Base-by-base conservation (phyloP, 1,140 invertebrate genomes). In the Trachelipus rathkii region DNA sequence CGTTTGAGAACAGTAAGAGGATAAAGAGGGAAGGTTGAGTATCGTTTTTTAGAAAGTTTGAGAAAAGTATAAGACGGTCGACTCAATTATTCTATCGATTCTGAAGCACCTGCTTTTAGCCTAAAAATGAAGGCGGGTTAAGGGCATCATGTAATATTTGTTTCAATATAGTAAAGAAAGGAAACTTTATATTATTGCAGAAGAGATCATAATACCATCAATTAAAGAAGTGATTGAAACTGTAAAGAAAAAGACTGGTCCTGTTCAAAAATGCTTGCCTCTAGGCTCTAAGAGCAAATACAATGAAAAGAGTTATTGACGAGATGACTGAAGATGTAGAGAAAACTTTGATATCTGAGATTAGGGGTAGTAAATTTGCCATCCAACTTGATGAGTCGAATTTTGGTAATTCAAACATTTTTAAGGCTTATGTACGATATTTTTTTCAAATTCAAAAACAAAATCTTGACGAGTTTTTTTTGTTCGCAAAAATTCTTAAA, bases 381-480 rank as follows among this genome's bases (percentile, higher is more conserved):
- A 70, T 79, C n/a, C 77, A 79, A 72, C 74, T 79, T 19, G 50
- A 76, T 72, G 71, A 76, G 71, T 79, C 74, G 45, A 79, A 71
- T 21, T 79, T 73, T 73, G 71, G 74, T 45, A 73, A 44, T 45
- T 13, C 46, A 68, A 77, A 45, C 46, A 76, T n/a, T n/a, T 68
- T 45, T 33, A 44, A 53, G 72, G 67, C 60, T 69, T 79, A 73
- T 70, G 74, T 76, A 71, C 73, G 71, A 71, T 79, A 76, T 79
- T 73, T 70, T 72, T 76, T 43, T 60, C 75, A 24, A 67, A 69
- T 50, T 66, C 75, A 71, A 71, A 79, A 70, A 53, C 10, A 50
- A 67, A 77, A 74, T 13, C 71, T 74, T 74, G 75, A 79, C 50
- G 72, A 79, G 69, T 79, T 77, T 79, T 77, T 79, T 33, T 76